These are phyloP conservation scores for Sisyra nigra DNA, from an alignment of 2,888 invertebrate genomes.

Conservation along the genomic window DNA sequence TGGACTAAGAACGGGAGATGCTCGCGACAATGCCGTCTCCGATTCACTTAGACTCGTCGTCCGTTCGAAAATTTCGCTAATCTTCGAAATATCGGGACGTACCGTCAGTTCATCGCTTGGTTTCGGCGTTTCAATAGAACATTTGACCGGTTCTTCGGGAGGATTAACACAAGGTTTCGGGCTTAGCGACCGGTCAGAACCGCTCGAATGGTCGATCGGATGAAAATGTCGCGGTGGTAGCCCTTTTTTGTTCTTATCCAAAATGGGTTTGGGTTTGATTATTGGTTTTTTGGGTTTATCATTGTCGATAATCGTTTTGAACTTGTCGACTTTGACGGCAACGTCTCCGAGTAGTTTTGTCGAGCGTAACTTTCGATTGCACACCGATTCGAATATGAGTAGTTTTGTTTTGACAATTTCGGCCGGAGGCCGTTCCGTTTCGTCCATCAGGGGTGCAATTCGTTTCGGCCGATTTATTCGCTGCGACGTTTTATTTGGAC, in stretches of 20 bases:
- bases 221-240: conserved; percentile 10
- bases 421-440: conserved; percentile 69
- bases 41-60: neutral
- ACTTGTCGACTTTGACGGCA: conserved; percentile 45
- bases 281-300: conserved; percentile 28
- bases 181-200: neutral
- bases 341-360: conserved; percentile 41
- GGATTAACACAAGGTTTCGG: neutral
- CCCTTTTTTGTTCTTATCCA: neutral
- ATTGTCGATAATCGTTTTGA: conserved; percentile 43
- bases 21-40: neutral
- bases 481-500: conserved; percentile 5
- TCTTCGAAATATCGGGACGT: conserved; percentile 5
- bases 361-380: conserved; percentile 33
- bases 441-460: conserved; percentile 46
- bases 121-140: conserved; percentile 5
- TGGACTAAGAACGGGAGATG: neutral
- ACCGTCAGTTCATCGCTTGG: conserved; percentile 3
- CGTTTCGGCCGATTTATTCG: conserved; percentile 37
- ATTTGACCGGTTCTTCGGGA: conserved; percentile 4
- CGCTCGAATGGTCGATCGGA: conserved; percentile 3
- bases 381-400: conserved; percentile 63
- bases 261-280: conserved; percentile 27
- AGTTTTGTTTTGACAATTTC: conserved; percentile 79
- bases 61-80: conserved; percentile 5